phyloP scores from a whole-genome alignment of 2,888 invertebrate genomes.

The Copidosoma aretas region DNA sequence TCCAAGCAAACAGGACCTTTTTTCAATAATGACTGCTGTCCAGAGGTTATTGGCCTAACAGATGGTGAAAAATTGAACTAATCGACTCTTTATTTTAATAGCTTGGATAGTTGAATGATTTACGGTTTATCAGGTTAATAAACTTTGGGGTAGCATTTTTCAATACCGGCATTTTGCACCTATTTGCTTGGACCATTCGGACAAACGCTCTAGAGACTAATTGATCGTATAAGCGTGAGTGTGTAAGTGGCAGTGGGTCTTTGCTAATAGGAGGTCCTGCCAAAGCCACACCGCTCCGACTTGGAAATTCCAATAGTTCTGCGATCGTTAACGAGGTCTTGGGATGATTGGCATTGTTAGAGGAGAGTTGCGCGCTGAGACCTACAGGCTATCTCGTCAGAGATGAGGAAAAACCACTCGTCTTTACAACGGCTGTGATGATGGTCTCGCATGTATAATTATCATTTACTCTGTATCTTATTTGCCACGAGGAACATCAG shows the following conservation, averaged over 20 bases:
- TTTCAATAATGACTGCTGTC: too few relatives aligned
- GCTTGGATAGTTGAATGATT: too few relatives aligned
- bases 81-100: too few relatives aligned
- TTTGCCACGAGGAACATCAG: conserved; percentile 7
- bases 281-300: background rate
- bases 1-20: too few relatives aligned
- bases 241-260: background rate
- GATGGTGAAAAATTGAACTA: too few relatives aligned
- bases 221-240: conserved; percentile 25
- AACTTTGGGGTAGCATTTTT: too few relatives aligned
- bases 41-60: too few relatives aligned
- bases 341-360: conserved; percentile 4
- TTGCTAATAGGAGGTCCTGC: background rate
- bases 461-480: conserved; percentile 36
- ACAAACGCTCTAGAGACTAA: conserved; percentile 51
- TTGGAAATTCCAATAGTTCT: conserved; percentile 14
- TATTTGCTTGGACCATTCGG: conserved; percentile 13
- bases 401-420: conserved; percentile 18
- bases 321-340: background rate
- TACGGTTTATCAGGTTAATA: too few relatives aligned
- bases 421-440: conserved; percentile 43
- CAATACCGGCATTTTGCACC: too few relatives aligned
- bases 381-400: conserved; percentile 30
- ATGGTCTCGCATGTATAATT: conserved; percentile 40
- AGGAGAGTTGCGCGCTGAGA: conserved; percentile 7